These are phyloP conservation scores for Volucella inflata DNA, from an alignment of 2,888 invertebrate genomes.

Conservation along the genomic window DNA sequence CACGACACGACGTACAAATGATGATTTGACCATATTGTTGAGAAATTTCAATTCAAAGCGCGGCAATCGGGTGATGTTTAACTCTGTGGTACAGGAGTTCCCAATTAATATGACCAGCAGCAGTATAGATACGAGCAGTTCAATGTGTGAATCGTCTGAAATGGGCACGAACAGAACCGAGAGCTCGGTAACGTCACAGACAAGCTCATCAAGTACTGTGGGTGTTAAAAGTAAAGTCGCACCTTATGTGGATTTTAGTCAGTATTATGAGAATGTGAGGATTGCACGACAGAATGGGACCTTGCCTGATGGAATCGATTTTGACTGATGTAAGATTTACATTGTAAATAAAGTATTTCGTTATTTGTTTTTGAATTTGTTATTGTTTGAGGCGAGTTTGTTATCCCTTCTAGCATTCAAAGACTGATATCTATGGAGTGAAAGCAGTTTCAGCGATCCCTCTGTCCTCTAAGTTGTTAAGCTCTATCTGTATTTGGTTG, in stretches of 20 bases:
- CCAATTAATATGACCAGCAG: constrained; percentile 79
- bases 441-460: too few species aligned
- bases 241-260: constrained; percentile 93
- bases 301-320: constrained; percentile 87
- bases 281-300: constrained; percentile 88
- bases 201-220: constrained; percentile 77
- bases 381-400: not conserved
- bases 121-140: constrained; percentile 28
- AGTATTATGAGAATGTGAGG: constrained; percentile 90
- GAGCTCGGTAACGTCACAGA: constrained; percentile 52
- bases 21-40: constrained; percentile 93
- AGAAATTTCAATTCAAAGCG: constrained; percentile 90
- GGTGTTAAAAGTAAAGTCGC: constrained; percentile 89
- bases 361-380: constrained; percentile 15
- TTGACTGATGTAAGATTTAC: constrained; percentile 78
- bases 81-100: constrained; percentile 86
- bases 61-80: constrained; percentile 85
- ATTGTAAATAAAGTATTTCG: constrained; percentile 51
- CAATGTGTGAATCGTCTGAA: constrained; percentile 39
- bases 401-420: not conserved
- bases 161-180: constrained; percentile 63
- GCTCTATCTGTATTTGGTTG: too few species aligned
- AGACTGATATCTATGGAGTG: too few species aligned
- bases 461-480: too few species aligned
- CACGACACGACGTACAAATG: constrained; percentile 83